Base-by-base conservation (phyloP, 1,140 invertebrate genomes). In the Reticulitermes speratus region DNA sequence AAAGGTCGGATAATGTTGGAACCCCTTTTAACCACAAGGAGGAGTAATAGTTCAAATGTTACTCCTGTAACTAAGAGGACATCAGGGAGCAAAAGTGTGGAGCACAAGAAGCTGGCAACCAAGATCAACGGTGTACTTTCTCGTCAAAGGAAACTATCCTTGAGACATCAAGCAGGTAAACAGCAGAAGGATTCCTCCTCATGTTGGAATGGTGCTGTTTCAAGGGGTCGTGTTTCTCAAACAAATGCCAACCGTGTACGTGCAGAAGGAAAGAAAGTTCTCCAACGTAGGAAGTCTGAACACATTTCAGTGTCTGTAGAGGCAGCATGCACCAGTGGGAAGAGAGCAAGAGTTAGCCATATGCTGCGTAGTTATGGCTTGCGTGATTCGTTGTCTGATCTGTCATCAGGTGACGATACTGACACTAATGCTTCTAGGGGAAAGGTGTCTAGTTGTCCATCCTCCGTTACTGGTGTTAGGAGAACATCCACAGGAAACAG, bases 41-140 rank as follows among this genome's bases (percentile, higher is more conserved):
- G 65, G 65, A 75, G n/a, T 25, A 75, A 2, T 75, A 75, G 65
- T 30, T 75, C 65, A 30, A 75, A 75, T 75, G 65, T 75, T 3
- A 16, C 65, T 75, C 65, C 65, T 14, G 25, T 75, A 48, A 82
- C 86, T 48, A 92, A 91, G 82, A 91, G 91, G 85, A 44, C 82
- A 3, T 21, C 84, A 0, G 86, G 65, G 0, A 90, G 87, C 44
- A 87, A 88, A 45, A 90, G 90, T 82, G 86, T 87, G 32, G 86
- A 86, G 6, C 86, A 87, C 45, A 91, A 91, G 87, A n/a, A 86
- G 8, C 90, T 91, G 59, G 89, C 91, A 55, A 89, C 48, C 84
- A 86, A 88, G 65, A 75, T 75, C 65, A 75, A 75, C 7, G 65
- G 65, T 9, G 7, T 30, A n/a, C 25, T 75, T 30, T 75, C 65